Base-by-base conservation (phyloP, 2,888 invertebrate species). In the Automeris io region DNA sequence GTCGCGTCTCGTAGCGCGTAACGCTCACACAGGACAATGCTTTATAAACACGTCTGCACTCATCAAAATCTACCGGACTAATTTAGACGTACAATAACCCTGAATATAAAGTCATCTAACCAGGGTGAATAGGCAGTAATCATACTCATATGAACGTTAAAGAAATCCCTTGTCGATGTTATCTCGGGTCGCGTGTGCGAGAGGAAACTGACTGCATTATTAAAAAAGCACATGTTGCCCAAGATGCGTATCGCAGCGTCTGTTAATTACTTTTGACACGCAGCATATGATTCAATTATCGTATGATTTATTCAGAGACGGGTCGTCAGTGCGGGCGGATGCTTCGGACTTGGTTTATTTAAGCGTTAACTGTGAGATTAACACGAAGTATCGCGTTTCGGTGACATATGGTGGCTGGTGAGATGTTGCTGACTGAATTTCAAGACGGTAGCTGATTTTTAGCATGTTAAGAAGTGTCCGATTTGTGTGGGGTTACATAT, bases 251-350 rank as follows among this genome's bases (percentile, higher is more conserved):
- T 85, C 83, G 75, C 85, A 80, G 73, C 69, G 70, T 64, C 68
- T 75, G 82, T 83, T 86, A 83, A 86, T 85, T 85, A 81, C 85
- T 77, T 83, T 68, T 83, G 85, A 86, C 86, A 80, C 70, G 80
- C 81, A 76, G 85, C 86, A 85, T 85, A 86, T 85, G 85, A 86
- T 86, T 86, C 85, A 86, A 86, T 86, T 86, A 86, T 77, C 79
- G 69, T 80, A 85, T 85, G 85, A 86, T 85, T 85, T 85, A 86
- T 80, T 60, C 66, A 57, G 56, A 61, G 70, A 67, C 68, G 74
- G 73, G 68, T 61, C 70, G 59, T 59, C 54, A 43, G 51, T 51
- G 52, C 50, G 43, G 53, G 52, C 53, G 64, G 67, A 59, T 66
- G 64, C 57, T 61, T 58, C 57, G 57, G 55, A 56, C 53, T 54